Conservation (phyloP, 2,888 invertebrate species). For the Rhopalosiphum nymphaeae region DNA sequence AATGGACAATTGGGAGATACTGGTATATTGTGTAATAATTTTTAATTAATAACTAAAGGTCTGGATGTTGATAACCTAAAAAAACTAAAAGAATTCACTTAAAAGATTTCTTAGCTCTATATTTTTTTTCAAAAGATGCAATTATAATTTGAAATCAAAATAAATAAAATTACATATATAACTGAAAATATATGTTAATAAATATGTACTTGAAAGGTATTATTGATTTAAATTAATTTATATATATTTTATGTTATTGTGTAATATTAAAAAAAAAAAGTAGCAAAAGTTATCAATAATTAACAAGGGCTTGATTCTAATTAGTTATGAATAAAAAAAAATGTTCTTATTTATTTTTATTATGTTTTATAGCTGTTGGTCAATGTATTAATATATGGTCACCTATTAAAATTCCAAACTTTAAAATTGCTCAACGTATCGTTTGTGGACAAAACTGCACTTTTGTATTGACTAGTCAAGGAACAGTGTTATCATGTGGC, state of each 20-base stretch:
- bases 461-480: slow-evolving; percentile 76
- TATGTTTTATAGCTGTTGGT: slow-evolving; percentile 73
- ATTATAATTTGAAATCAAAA: neutral
- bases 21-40: slow-evolving; percentile 68
- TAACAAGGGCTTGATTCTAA: neutral
- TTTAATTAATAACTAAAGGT: slow-evolving; percentile 16
- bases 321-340: neutral
- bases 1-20: slow-evolving; percentile 77
- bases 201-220: neutral
- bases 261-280: neutral
- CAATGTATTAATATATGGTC: slow-evolving; percentile 73
- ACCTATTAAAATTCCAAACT: slow-evolving; percentile 73
- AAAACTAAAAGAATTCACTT: neutral
- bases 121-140: neutral
- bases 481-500: slow-evolving; percentile 76
- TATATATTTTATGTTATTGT: neutral
- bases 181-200: neutral
- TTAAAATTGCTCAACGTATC: slow-evolving; percentile 74
- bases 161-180: neutral
- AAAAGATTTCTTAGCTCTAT: neutral
- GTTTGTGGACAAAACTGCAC: slow-evolving; percentile 79
- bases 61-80: neutral
- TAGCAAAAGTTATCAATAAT: neutral
- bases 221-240: neutral
- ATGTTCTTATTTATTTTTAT: neutral